phyloP scores from a whole-genome alignment of 2,888 invertebrate genomes.

The Aelia acuminata region DNA sequence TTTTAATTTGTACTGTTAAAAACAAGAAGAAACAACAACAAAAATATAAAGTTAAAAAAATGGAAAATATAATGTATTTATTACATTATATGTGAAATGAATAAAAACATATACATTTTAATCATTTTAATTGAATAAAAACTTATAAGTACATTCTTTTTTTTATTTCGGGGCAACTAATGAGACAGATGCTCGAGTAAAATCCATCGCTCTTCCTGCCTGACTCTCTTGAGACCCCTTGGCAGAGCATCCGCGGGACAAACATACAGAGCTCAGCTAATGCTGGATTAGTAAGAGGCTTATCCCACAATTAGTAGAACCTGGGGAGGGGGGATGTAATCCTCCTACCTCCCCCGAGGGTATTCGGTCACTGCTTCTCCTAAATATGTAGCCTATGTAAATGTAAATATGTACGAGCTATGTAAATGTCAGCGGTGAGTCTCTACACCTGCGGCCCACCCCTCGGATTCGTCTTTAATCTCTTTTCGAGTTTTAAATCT shows the following conservation, averaged over 20 bases:
- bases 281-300: conserved; percentile 3
- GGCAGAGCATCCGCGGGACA: background rate
- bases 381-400: conserved; percentile 16
- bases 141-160: too few species aligned
- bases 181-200: too few species aligned
- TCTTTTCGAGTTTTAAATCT: background rate
- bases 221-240: background rate
- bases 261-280: background rate
- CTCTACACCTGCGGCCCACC: background rate
- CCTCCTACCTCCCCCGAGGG: background rate
- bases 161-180: too few species aligned
- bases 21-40: too few species aligned
- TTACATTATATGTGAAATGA: too few species aligned
- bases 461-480: conserved; percentile 16
- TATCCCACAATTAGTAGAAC: conserved; percentile 23
- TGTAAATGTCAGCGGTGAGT: background rate
- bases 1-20: too few species aligned
- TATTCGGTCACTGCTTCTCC: background rate
- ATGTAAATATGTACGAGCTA: conserved; percentile 3
- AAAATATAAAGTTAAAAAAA: too few species aligned
- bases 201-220: background rate
- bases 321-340: background rate
- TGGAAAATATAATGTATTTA: too few species aligned
- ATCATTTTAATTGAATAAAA: too few species aligned
- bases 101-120: too few species aligned